These are phyloP conservation scores for Chlorodrepanis virens DNA, from an alignment of 2,113 vertebrate species.

Conservation along the genomic window DNA sequence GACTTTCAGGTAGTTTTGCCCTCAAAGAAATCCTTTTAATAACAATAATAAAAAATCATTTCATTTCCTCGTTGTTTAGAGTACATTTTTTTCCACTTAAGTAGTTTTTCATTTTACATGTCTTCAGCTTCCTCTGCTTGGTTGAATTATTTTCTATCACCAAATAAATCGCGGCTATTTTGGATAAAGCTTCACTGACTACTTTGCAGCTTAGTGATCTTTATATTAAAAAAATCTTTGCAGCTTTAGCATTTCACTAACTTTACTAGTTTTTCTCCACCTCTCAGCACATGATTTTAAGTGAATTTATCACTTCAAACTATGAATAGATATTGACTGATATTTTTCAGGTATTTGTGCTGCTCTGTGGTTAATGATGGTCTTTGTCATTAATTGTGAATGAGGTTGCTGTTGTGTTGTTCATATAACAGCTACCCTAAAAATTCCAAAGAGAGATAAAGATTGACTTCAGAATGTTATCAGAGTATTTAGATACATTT, in stretches of 20 bases:
- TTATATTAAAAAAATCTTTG: not conserved
- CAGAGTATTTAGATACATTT: accelerated
- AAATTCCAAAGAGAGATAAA: not conserved
- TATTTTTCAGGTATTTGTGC: not conserved
- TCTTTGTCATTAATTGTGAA: not conserved
- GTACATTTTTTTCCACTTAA: not conserved
- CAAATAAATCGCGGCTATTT: not conserved
- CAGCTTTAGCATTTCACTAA: not conserved
- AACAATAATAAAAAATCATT: not conserved
- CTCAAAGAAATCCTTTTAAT: not conserved
- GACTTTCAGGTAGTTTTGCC: not conserved
- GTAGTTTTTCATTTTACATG: not conserved
- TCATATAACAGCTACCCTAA: not conserved
- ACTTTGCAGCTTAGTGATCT: not conserved
- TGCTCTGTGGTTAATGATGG: not conserved
- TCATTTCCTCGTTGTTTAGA: not conserved
- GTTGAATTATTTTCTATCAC: not conserved
- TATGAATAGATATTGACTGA: not conserved
- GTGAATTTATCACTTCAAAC: not conserved
- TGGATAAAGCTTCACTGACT: not conserved
- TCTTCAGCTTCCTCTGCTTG: not conserved
- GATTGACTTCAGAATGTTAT: not conserved
- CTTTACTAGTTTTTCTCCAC: not conserved
- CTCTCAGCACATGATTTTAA: not conserved
- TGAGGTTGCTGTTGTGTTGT: not conserved